Evolutionary conservation across 2,797 vertebrate species (phyloP).

Genomic region (Momotus momota): DNA sequence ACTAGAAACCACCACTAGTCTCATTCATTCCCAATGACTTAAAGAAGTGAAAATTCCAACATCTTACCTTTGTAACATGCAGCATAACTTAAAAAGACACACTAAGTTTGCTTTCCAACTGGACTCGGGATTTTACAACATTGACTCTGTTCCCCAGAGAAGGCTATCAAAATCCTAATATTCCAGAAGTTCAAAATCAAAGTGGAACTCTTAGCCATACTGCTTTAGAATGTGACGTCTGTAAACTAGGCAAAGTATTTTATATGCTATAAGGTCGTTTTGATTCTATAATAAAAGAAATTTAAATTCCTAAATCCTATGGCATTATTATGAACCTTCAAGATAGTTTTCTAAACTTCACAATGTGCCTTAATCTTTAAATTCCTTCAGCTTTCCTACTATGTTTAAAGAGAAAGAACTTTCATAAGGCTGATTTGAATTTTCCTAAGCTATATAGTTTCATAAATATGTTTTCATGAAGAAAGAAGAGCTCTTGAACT

Average conservation of each 20-base stretch:
- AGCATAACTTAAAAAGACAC: not conserved
- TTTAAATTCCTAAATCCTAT: conserved; percentile 56
- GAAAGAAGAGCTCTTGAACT: conserved; percentile 61
- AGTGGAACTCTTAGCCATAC: not conserved
- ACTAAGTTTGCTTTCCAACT: not conserved
- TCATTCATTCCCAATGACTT: not conserved
- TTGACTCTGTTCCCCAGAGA: not conserved
- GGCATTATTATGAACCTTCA: conserved; percentile 26
- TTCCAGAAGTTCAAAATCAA: conserved; percentile 43
- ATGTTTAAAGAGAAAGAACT: conserved; percentile 38
- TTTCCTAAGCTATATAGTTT: conserved; percentile 51
- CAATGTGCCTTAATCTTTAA: conserved; percentile 27
- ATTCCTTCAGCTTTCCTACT: conserved; percentile 19
- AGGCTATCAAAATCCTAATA: not conserved
- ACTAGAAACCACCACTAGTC: not conserved
- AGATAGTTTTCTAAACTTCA: not conserved
- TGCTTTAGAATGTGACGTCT: conserved; percentile 59
- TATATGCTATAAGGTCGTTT: conserved; percentile 27
- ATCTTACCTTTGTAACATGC: not conserved
- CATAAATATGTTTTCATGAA: conserved; percentile 44
- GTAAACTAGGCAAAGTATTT: conserved; percentile 42
- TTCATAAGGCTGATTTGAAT: conserved; percentile 49
- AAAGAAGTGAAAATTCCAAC: not conserved
- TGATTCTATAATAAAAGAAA: conserved; percentile 56
- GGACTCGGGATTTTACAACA: not conserved